Evolutionary conservation across 2,888 invertebrate genomes (phyloP), one percentile per base, ranked within the genome.

Genomic region (Oscheius sp.): DNA sequence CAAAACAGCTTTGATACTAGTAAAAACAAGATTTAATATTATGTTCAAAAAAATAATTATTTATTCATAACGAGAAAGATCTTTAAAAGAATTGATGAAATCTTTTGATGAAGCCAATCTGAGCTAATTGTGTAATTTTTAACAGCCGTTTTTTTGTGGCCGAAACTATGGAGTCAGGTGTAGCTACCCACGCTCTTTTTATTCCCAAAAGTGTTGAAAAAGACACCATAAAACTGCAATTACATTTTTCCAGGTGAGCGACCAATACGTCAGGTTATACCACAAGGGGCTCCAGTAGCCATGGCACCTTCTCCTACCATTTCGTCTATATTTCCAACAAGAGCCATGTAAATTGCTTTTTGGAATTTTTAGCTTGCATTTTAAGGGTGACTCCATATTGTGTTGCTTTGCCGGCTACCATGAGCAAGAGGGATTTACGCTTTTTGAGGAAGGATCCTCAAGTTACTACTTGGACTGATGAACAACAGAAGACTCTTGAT

Each of bases 111-210:
- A 27, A 25, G 29, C 29, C 27, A 52, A 52, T 52, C 29, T 52
- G 27, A 25, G n/a, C 27, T 52, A 52, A 52, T 52, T 52, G 52
- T 52, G 52, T 52, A 52, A 52, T 52, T 29, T 52, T 52, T 52
- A 27, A 52, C 52, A 29, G 29, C 27, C 29, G 29, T 27, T 42
- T n/a, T n/a, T 42, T 42, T 42, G 42, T 42, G 42, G 42, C 42
- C 42, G 42, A 42, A 42, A 42, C n/a, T 15, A 42, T 4, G n/a
- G 34, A 20, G 55, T 55, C 55, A 55, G 55, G 34, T 55, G 55
- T 55, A 34, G 53, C 53, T 17, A 52, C 1, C 12, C 23, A 29
- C 52, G 15, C 27, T 29, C 27, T 52, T 52, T 52, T 52, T 23
- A 20, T 34, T 55, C 48, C 20, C 17, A 34, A 34, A 55, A 33